Percentiles rank a stretch among this genome's conserved stretches.
These are phyloP conservation scores for Mycalesis mineus DNA, from an alignment of 2,888 invertebrate genomes.

Conservation along the genomic window DNA sequence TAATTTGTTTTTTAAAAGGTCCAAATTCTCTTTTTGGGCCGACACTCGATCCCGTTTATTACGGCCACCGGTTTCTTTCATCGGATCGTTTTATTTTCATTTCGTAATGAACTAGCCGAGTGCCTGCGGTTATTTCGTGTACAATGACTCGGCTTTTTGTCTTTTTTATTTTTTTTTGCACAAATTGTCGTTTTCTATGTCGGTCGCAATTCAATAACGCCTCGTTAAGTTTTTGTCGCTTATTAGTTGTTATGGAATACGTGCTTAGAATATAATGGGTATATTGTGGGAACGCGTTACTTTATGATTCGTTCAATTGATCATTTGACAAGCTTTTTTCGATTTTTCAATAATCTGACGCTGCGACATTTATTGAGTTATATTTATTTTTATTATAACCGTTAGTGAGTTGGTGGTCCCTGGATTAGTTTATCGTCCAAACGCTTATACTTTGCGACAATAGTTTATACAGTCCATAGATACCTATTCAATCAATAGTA, in stretches of 20 bases:
- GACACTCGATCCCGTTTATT: conserved; percentile 47
- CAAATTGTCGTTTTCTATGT: conserved; percentile 21
- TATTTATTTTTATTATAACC: not conserved
- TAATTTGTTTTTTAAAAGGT: conserved; percentile 27
- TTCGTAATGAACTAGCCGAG: conserved; percentile 29
- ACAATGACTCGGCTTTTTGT: conserved; percentile 11
- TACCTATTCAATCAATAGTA: no score
- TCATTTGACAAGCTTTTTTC: not conserved
- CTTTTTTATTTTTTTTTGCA: conserved; percentile 10
- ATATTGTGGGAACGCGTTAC: not conserved
- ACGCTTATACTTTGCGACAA: no score
- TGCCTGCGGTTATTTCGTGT: conserved; percentile 22
- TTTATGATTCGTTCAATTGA: not conserved
- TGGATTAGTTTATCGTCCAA: no score
- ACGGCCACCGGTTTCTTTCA: conserved; percentile 37
- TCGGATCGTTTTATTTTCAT: conserved; percentile 32
- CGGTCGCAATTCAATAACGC: conserved; percentile 20
- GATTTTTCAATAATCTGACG: not conserved
- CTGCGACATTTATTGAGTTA: not conserved
- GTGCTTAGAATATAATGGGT: not conserved
- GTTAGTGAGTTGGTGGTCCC: no score
- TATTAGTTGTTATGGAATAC: not conserved
- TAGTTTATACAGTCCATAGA: no score
- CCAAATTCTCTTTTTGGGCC: conserved; percentile 22
- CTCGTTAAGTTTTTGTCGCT: conserved; percentile 13